Percentiles rank a stretch among this genome's conserved stretches.
These are phyloP conservation scores for Scaptomyza parva DNA, from an alignment of 2,888 invertebrate species.

Conservation along the genomic window DNA sequence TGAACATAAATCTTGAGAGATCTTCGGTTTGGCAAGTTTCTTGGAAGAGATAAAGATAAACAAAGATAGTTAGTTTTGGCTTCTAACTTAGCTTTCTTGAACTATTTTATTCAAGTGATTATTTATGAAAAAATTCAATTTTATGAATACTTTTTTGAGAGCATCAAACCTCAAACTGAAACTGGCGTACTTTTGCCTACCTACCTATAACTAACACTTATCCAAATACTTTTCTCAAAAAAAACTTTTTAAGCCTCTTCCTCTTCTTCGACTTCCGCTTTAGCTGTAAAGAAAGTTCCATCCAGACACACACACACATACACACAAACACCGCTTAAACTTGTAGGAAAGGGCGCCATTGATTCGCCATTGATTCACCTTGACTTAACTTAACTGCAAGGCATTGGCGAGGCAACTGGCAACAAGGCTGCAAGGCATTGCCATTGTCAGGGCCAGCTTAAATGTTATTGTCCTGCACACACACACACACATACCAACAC, in stretches of 20 bases:
- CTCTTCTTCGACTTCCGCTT: neutral
- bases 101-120: neutral
- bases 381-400: constrained; percentile 50
- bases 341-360: constrained; percentile 27
- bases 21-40: no score
- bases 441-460: constrained; percentile 44
- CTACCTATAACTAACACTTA: no score
- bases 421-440: constrained; percentile 20
- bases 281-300: neutral
- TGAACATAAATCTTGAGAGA: neutral
- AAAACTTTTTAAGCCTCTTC: neutral
- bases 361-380: constrained; percentile 53
- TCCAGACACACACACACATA: no score
- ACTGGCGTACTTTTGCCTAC: no score
- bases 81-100: neutral
- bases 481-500: constrained; percentile 8
- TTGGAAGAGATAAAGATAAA: neutral
- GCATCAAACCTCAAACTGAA: no score
- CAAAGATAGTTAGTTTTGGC: neutral
- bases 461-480: constrained; percentile 45
- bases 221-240: neutral
- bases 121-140: neutral
- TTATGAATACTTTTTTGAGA: constrained; percentile 4
- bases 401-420: constrained; percentile 7
- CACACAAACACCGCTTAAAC: constrained; percentile 23